Evolutionary conservation across 2,113 vertebrate species (phyloP).

Genomic region (Microtus ochrogaster): DNA sequence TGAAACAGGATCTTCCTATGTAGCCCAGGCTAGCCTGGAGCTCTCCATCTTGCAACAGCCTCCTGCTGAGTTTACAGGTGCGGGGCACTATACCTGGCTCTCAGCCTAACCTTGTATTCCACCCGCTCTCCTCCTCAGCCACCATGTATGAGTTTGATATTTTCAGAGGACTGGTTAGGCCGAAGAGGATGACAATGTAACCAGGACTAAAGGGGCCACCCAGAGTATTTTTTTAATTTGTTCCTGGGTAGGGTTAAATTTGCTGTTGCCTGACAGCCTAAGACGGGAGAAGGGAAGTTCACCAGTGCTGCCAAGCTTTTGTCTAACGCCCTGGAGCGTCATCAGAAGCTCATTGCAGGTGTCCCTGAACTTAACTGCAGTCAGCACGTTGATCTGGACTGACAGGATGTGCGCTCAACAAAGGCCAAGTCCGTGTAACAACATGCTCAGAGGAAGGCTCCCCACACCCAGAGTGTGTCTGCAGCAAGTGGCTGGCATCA

Average conservation of each 20-base stretch:
- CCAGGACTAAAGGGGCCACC: not conserved
- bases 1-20: not conserved
- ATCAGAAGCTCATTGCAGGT: not conserved
- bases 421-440: not conserved
- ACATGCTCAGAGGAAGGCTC: not conserved
- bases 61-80: not conserved
- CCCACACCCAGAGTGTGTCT: not conserved
- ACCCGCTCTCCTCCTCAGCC: not conserved
- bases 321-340: not conserved
- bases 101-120: not conserved
- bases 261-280: not conserved
- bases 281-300: not conserved
- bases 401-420: not conserved
- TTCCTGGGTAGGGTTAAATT: not conserved
- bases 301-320: not conserved
- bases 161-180: not conserved
- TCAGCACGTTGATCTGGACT: slow-evolving; percentile 40
- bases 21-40: not conserved
- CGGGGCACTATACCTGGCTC: not conserved
- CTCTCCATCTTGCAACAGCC: not conserved
- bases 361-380: not conserved
- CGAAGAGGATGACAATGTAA: not conserved
- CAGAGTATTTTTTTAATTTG: not conserved
- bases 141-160: not conserved
- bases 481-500: not conserved